phyloP scores from a whole-genome alignment of 2,797 vertebrate species.

The Anolis apletophallus region DNA sequence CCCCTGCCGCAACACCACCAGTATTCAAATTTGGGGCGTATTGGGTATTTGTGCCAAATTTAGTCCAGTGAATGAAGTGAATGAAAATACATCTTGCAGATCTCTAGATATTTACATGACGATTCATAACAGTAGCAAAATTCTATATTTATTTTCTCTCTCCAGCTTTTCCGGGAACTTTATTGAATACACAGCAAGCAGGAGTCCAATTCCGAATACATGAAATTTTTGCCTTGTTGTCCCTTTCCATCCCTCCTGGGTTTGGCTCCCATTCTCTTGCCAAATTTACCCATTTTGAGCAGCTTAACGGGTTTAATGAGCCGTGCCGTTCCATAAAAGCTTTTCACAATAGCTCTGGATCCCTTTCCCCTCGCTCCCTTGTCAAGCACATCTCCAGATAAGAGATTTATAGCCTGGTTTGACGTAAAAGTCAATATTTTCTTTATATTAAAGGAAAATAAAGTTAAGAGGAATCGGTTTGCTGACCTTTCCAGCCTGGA shows the following conservation, averaged over 20 bases:
- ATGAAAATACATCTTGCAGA: too few species aligned
- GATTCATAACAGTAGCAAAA: too few species aligned
- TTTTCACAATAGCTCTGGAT: not conserved
- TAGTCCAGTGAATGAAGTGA: too few species aligned
- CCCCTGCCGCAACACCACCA: too few species aligned
- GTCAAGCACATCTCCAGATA: not conserved
- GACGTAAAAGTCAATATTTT: constrained; percentile 5
- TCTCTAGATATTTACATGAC: too few species aligned
- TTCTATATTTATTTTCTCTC: constrained; percentile 18
- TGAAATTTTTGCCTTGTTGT: not conserved
- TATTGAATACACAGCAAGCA: not conserved
- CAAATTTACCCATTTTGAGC: not conserved
- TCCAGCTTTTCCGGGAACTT: not conserved
- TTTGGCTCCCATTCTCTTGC: not conserved
- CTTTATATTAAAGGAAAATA: not conserved
- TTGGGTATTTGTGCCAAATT: too few species aligned
- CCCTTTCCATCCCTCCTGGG: not conserved
- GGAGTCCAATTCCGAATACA: not conserved
- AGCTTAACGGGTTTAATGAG: constrained; percentile 28
- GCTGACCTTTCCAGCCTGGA: not conserved
- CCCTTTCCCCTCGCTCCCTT: too few species aligned
- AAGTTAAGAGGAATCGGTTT: not conserved
- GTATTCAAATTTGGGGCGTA: too few species aligned
- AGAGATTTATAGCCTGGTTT: not conserved
- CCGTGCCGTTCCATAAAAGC: not conserved